Conservation (phyloP, 2,888 invertebrate genomes). For the Cryptus armator region DNA sequence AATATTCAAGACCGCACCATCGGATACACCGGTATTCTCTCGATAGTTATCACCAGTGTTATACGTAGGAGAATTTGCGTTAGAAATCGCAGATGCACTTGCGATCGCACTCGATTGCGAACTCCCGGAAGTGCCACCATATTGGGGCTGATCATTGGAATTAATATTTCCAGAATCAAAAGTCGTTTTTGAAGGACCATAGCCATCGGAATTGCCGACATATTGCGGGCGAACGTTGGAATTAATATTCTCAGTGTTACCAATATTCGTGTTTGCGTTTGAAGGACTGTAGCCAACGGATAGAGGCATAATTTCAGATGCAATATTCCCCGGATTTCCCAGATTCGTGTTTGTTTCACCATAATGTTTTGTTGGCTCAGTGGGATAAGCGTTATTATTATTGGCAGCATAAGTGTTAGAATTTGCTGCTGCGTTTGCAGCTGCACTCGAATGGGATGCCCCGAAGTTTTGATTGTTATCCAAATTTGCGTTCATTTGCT, state of each 20-base stretch:
- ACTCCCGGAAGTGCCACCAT: constrained; percentile 3
- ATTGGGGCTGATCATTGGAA: background rate
- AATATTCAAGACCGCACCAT: background rate
- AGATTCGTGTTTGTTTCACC: background rate
- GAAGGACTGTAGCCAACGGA: background rate
- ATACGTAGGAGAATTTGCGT: constrained; percentile 43
- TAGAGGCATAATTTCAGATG: background rate
- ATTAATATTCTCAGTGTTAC: background rate
- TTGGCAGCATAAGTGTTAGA: constrained; percentile 5
- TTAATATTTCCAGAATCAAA: background rate
- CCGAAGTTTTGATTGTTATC: background rate
- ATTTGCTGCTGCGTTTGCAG: constrained; percentile 40
- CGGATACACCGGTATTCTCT: constrained; percentile 13
- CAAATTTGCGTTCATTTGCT: constrained; percentile 3
- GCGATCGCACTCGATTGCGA: constrained; percentile 51
- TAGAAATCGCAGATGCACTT: constrained; percentile 50
- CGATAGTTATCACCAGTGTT: constrained; percentile 18
- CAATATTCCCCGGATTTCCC: background rate
- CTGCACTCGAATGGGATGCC: constrained; percentile 38
- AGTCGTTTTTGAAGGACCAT: background rate
- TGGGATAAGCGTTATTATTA: constrained; percentile 35
- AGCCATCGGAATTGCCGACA: background rate
- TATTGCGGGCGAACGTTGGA: background rate
- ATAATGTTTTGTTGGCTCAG: background rate
- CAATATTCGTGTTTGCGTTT: constrained; percentile 3